Base-by-base conservation (phyloP, 2,797 vertebrate species). In the Mycteria americana region DNA sequence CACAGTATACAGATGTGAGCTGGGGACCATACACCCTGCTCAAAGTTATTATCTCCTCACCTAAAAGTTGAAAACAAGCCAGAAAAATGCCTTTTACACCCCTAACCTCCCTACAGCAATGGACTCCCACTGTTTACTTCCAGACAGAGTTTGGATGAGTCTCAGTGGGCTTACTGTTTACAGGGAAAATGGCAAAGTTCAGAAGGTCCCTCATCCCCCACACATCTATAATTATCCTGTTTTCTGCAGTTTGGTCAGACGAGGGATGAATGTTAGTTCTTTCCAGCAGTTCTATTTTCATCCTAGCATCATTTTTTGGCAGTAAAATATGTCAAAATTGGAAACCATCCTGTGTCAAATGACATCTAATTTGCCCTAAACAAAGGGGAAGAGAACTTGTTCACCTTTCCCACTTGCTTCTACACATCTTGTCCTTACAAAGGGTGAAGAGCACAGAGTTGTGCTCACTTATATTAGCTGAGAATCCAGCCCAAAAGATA, bases 271-370 rank as follows among this genome's bases (percentile, higher is more conserved):
- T 3, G 4, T 33, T 51, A 25, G 43, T 1, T 85, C 85, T 92
- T 96, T 85, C 92, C 96, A 85, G 76, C 74, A 86, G 54, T 56
- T 91, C 88, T 97, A 96, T 97, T 98, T 96, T 86, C 85, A 96
- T 85, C 91, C 76, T 67, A 62, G 31, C 81, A 30, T 63, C 65
- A 88, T 45, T 56, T 75, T 84, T 31, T 84, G 85, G 74, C 83
- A 89, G 93, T 69, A 96, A 95, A 94, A 35, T 78, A 79, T 23
- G 83, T 72, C 76, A 90, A 75, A 65, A 85, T 18, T 94, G 93
- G 78, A 84, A 95, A 83, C 14, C 53, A 59, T 89, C 80, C 87
- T 69, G 63, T 17, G 67, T 83, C 77, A 88, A 93, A 91, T 88
- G 63, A 91, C 93, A 68, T 88, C 72, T 80, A 35, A 77, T 92